Base-by-base conservation (phyloP, 2,888 invertebrate species). In the Spisula solida region DNA sequence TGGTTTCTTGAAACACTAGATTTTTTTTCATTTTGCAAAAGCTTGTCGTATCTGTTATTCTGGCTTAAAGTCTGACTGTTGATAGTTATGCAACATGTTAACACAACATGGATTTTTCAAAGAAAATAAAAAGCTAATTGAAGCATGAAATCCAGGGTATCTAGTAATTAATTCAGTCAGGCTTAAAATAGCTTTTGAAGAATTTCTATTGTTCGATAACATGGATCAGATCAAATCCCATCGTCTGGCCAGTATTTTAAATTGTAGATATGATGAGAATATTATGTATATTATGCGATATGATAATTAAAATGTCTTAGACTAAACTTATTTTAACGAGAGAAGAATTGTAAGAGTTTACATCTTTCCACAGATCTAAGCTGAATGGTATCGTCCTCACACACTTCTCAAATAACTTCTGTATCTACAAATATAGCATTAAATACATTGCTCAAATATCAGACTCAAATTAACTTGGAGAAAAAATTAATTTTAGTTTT, bases 311-410 rank as follows among this genome's bases (percentile, higher is more conserved):
- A n/a, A 20, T 25, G 1, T n/a, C n/a, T n/a, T n/a, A n/a, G n/a
- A n/a, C n/a, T n/a, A n/a, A n/a, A 25, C 8, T 25, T 5, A 66
- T 2, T 25, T 66, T 4, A 66, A 66, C 8, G 12, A 12, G 34
- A n/a, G 60, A n/a, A 56, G 20, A 80, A 41, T 81, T 75, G 56
- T 78, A 90, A 89, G 88, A 92, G 87, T 92, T 95, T 96, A 96
- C 96, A 94, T 96, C 94, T 95, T 95, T 96, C 96, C 96, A 96
- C 60, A 95, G 86, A 18, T 94, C 89, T 25, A 94, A 91, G 75
- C 93, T 91, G 82, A 94, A 94, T 8, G 95, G 95, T 81, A 95
- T 87, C 20, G 93, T 90, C 88, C 93, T 93, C 16, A 95, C 93
- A 20, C 95, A 95, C 87, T 89, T 93, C 79, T 93, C 87, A 87